phyloP scores from a whole-genome alignment of 2,113 vertebrate species.

The Mobula hypostoma region DNA sequence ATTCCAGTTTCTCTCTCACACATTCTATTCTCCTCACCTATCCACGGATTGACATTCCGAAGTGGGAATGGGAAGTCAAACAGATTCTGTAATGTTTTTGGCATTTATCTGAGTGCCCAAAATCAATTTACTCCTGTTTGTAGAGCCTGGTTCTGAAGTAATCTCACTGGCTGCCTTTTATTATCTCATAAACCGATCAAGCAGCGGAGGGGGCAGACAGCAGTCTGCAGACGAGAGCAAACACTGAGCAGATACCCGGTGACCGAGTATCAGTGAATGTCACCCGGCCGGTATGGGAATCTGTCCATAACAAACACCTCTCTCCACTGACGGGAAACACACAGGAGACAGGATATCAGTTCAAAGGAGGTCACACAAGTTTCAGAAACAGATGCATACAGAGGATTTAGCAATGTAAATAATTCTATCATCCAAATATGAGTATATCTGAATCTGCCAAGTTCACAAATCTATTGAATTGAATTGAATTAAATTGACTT shows the following conservation, averaged over 20 bases:
- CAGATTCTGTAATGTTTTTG: background rate
- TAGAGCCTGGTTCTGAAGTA: background rate
- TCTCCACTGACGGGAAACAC: background rate
- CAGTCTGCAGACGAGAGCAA: background rate
- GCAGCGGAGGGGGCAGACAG: background rate
- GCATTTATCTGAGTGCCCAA: background rate
- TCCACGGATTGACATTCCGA: too few species aligned
- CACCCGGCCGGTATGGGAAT: background rate
- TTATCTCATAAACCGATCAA: background rate
- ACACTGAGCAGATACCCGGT: background rate
- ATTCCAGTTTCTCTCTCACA: too few species aligned
- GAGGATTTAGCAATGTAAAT: background rate
- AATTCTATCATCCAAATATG: background rate
- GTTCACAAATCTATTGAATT: background rate
- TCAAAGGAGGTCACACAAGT: background rate
- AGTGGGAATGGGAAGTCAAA: too few species aligned
- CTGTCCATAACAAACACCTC: background rate
- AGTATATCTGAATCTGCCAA: background rate
- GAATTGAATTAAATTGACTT: too few species aligned
- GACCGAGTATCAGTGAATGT: background rate
- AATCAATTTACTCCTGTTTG: background rate
- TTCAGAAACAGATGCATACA: background rate
- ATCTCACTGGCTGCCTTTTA: background rate
- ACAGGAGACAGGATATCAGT: background rate
- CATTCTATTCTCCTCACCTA: too few species aligned